Conservation (phyloP, 1,140 invertebrate species). For the Metaphire vulgaris region DNA sequence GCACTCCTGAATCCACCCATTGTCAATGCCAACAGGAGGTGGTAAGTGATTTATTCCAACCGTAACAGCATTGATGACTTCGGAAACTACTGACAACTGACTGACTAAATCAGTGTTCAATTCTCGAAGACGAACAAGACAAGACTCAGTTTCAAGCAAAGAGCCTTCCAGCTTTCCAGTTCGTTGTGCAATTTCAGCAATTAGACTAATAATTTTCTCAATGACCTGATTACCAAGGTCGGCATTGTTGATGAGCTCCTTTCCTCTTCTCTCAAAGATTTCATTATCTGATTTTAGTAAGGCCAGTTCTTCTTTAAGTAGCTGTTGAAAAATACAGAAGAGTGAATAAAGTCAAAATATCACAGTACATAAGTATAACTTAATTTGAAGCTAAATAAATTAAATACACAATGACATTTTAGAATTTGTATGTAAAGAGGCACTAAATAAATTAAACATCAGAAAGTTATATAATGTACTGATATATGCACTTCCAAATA, state of each 20-base stretch:
- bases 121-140: background rate
- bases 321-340: too few relatives aligned
- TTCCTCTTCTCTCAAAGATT: background rate
- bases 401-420: too few relatives aligned
- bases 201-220: background rate
- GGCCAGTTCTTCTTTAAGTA: conserved; percentile 13
- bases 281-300: background rate
- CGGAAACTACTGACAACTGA: background rate
- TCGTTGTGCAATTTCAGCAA: background rate
- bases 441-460: too few relatives aligned
- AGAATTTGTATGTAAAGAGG: too few relatives aligned
- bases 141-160: background rate
- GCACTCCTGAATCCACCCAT: background rate
- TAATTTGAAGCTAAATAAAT: too few relatives aligned
- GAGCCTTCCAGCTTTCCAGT: too few relatives aligned
- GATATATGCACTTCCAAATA: too few relatives aligned
- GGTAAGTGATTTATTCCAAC: background rate
- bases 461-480: too few relatives aligned
- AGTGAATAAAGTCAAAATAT: too few relatives aligned
- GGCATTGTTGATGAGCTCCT: background rate
- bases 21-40: background rate
- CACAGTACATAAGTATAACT: too few relatives aligned
- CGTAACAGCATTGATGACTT: background rate
- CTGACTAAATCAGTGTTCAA: background rate
- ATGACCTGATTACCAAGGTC: background rate